phyloP scores from a whole-genome alignment of 2,888 invertebrate species.

The Lathronympha strigana region DNA sequence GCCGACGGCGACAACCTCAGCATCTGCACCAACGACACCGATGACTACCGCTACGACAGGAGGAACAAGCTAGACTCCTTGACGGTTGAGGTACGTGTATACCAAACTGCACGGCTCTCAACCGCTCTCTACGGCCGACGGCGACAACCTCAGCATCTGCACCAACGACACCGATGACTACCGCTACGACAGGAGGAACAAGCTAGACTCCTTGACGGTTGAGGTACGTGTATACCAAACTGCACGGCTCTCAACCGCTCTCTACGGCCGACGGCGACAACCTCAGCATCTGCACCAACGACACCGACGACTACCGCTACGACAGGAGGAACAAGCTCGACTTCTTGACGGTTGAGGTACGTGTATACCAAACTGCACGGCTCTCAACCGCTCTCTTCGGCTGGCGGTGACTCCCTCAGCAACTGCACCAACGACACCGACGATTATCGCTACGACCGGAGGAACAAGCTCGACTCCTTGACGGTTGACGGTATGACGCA shows the following conservation, averaged over 20 bases:
- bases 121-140: too few relatives aligned
- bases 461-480: constrained; percentile 56
- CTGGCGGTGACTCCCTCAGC: constrained; percentile 73
- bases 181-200: too few relatives aligned
- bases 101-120: too few relatives aligned
- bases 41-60: too few relatives aligned
- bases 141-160: too few relatives aligned
- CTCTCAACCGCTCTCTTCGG: constrained; percentile 59
- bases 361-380: not conserved
- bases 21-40: too few relatives aligned
- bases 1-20: too few relatives aligned
- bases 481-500: constrained; percentile 50
- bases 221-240: too few relatives aligned
- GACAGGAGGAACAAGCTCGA: constrained; percentile 52
- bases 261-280: constrained; percentile 72
- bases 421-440: constrained; percentile 72
- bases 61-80: too few relatives aligned
- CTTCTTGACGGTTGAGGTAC: constrained; percentile 62
- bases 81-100: too few relatives aligned
- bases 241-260: constrained; percentile 48
- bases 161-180: too few relatives aligned
- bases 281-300: constrained; percentile 69
- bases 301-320: constrained; percentile 67
- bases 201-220: too few relatives aligned
- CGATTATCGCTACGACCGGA: constrained; percentile 54